These are phyloP conservation scores for Coptodon rendalli DNA, from an alignment of 2,113 vertebrate species.

Conservation along the genomic window DNA sequence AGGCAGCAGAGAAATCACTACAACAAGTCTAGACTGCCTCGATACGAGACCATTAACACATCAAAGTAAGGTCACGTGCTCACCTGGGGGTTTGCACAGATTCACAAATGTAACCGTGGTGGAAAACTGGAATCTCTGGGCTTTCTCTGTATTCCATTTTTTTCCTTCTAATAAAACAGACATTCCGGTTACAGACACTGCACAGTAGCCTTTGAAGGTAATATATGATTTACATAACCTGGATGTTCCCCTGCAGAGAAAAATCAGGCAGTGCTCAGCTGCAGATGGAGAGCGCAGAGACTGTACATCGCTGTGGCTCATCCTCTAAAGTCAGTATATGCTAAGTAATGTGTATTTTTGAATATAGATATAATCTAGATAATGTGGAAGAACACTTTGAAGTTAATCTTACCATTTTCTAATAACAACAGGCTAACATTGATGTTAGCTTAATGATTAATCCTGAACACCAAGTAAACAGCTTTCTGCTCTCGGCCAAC, in stretches of 20 bases:
- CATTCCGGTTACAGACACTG: neutral
- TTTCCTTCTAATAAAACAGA: neutral
- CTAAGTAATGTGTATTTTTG: neutral
- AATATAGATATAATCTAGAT: neutral
- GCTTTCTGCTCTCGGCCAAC: neutral
- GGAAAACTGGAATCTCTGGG: neutral
- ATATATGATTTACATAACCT: neutral
- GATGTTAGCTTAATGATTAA: neutral
- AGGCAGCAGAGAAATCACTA: neutral
- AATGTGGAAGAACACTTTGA: neutral
- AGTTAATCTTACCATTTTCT: neutral
- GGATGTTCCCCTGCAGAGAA: neutral
- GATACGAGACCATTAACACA: neutral
- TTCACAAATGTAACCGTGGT: neutral
- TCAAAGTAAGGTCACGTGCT: neutral
- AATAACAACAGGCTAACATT: neutral
- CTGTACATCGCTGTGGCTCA: neutral
- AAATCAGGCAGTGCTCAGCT: neutral
- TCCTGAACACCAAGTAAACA: neutral
- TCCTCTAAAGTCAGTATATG: neutral
- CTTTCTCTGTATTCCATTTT: neutral
- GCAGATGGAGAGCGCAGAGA: neutral
- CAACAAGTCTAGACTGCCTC: fast-evolving
- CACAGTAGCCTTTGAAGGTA: neutral
- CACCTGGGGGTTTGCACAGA: neutral